Base-by-base conservation (phyloP, 2,113 vertebrate genomes). In the Chloebia gouldiae region DNA sequence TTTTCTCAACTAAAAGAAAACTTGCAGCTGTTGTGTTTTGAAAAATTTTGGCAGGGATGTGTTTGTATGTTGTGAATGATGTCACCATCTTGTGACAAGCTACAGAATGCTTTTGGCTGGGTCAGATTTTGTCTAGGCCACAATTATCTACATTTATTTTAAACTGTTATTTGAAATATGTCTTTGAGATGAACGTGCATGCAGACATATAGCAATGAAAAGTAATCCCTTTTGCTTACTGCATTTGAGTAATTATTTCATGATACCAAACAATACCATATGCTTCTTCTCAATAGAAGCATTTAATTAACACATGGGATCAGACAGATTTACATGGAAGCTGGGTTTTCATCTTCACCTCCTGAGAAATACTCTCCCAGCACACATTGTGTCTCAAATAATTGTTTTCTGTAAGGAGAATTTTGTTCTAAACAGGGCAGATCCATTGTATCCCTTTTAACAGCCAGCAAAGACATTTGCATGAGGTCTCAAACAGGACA, bases 11-110 rank as follows among this genome's bases (percentile, higher is more conserved):
- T 84, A 71, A 76, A 68, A 91, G 93, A 92, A 93, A 96, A 87
- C 51, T 89, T 89, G 86, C 91, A 97, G 93, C 92, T 97, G 94
- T 79, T 87, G 44, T 85, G 63, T 95, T 96, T 87, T 71, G 57
- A 93, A 79, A 94, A 95, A 31, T 13, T 68, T 92, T 95, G 92
- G 84, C 96, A 95, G n/a, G 51, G 25, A 40, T 75, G 6, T n/a
- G 81, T 79, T 96, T 87, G 57, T 85, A 51, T 90, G 63, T 79
- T 95, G 68, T 77, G 54, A 90, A 85, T 96, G 90, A 97, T 85
- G 42, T 97, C 93, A 97, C 59, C 42, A 83, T 95, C 93, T 96
- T 93, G 95, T 96, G 95, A 97, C 93, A 97, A 83, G 35, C 90
- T 92, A 93, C 92, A 92, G 68, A 95, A 57, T 7, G 28, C 57